Evolutionary conservation across 2,113 vertebrate species (phyloP).

Genomic region (Petrocephalus zakoni): DNA sequence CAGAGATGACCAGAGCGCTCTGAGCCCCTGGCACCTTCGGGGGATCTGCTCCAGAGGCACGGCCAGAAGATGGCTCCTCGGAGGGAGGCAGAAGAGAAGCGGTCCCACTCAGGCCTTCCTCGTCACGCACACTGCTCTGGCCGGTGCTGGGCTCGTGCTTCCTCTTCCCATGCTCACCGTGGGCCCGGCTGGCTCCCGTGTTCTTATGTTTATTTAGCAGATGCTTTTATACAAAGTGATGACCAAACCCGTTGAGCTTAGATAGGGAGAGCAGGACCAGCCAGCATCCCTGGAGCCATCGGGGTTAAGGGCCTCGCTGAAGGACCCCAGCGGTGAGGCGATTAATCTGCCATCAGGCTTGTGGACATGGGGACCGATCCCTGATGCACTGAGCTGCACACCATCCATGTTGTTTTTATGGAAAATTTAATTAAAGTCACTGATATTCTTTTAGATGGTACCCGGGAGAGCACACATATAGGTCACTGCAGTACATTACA

Average conservation of each 20-base stretch:
- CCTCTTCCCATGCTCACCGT: too few species aligned
- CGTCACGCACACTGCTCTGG: not conserved
- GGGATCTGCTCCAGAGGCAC: not conserved
- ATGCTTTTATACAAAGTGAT: not conserved
- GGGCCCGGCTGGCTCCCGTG: not conserved
- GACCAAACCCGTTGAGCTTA: not conserved
- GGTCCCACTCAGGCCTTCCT: not conserved
- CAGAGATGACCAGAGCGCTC: not conserved
- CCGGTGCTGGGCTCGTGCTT: not conserved
- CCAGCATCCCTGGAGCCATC: not conserved
- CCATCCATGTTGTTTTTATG: not conserved
- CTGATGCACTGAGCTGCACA: not conserved
- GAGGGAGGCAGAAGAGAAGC: not conserved
- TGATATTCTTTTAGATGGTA: not conserved
- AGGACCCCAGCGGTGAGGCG: not conserved
- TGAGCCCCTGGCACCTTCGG: not conserved
- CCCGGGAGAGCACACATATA: not conserved
- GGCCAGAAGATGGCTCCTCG: not conserved
- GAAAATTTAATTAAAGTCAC: constrained; percentile 22
- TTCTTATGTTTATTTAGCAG: not conserved
- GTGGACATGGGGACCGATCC: not conserved
- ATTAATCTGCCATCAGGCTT: not conserved
- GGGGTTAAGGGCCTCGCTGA: not conserved
- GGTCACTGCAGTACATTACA: not conserved
- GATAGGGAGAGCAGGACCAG: not conserved